phyloP scores from a whole-genome alignment of 2,113 vertebrate genomes.

The Dolichotis patagonum region DNA sequence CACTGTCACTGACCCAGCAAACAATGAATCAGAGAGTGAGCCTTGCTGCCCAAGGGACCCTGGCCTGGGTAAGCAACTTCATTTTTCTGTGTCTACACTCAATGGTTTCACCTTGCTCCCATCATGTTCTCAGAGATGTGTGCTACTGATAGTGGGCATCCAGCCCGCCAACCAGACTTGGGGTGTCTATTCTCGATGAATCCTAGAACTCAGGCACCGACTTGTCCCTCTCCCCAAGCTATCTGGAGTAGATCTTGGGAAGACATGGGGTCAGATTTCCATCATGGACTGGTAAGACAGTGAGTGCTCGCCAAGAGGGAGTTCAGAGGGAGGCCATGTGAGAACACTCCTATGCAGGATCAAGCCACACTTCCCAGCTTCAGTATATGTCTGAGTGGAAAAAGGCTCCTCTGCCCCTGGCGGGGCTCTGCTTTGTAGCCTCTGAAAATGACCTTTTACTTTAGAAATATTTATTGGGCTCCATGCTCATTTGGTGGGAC shows the following conservation, averaged over 20 bases:
- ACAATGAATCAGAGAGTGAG: neutral
- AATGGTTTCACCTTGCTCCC: neutral
- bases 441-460: neutral
- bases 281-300: neutral
- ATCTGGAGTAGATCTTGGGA: neutral
- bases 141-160: neutral
- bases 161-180: neutral
- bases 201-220: neutral
- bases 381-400: neutral
- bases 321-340: neutral
- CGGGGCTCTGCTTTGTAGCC: neutral
- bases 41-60: neutral
- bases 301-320: neutral
- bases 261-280: neutral
- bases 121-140: neutral
- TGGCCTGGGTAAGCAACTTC: neutral
- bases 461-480: neutral
- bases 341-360: neutral
- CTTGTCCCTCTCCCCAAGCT: neutral
- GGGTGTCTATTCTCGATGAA: neutral
- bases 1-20: neutral
- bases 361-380: neutral
- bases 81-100: neutral
- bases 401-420: neutral
- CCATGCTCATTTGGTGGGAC: neutral